These are phyloP conservation scores for Agapostemon virescens DNA, from an alignment of 2,888 invertebrate species.

Conservation along the genomic window DNA sequence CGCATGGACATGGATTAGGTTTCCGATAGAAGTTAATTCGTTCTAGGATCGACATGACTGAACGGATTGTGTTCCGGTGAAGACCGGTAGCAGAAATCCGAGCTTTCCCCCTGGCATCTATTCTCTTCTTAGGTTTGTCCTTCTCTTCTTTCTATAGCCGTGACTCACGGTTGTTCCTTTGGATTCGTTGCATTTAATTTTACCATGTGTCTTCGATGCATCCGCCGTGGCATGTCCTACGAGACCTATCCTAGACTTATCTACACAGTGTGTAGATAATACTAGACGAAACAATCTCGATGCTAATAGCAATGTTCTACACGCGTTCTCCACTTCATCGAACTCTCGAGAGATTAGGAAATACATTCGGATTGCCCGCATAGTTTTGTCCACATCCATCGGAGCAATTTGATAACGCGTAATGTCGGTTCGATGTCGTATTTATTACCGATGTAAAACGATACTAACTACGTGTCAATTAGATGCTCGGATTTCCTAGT, in stretches of 20 bases:
- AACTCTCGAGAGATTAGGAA: not conserved
- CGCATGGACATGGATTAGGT: not conserved
- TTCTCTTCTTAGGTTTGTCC: constrained; percentile 25
- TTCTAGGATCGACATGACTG: constrained; percentile 26
- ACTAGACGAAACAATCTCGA: not conserved
- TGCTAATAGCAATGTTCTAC: constrained; percentile 5
- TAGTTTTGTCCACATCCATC: not conserved
- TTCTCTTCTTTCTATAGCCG: constrained; percentile 23
- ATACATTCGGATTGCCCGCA: not conserved
- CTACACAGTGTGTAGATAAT: not conserved
- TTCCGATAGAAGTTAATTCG: constrained; percentile 9
- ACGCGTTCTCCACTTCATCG: not conserved
- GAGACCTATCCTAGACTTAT: not conserved
- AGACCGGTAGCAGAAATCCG: constrained; percentile 69
- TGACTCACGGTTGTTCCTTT: constrained; percentile 44
- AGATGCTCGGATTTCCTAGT: not conserved
- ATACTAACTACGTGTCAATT: not conserved
- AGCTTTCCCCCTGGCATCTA: constrained; percentile 59
- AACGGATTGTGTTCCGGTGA: constrained; percentile 59
- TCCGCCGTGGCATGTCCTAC: not conserved
- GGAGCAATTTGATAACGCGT: not conserved
- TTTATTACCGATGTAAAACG: not conserved
- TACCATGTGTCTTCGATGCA: constrained; percentile 8
- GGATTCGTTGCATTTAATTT: constrained; percentile 46
- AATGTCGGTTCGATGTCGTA: not conserved